These are phyloP conservation scores for Coryphaenoides rupestris DNA, from an alignment of 2,113 vertebrate genomes.

Conservation along the genomic window DNA sequence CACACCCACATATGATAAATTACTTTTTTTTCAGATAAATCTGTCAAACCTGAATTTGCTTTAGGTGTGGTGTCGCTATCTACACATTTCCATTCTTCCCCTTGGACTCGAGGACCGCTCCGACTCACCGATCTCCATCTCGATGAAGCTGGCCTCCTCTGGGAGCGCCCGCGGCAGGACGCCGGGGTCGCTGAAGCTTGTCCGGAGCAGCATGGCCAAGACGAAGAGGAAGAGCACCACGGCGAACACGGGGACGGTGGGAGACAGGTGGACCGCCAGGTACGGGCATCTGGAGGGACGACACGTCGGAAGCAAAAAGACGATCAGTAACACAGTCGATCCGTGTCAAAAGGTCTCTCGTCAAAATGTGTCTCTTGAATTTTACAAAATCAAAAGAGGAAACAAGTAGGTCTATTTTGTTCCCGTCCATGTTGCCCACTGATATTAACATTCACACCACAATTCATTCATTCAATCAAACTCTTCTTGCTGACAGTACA, in stretches of 20 bases:
- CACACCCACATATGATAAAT: too few relatives aligned
- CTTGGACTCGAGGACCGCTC: too few relatives aligned
- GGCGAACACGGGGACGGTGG: slow-evolving; percentile 92
- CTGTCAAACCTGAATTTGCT: too few relatives aligned
- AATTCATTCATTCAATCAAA: not conserved
- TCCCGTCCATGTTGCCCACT: too few relatives aligned
- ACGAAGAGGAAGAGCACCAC: slow-evolving; percentile 91
- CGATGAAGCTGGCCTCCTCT: slow-evolving; percentile 94
- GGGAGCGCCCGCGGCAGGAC: slow-evolving; percentile 91
- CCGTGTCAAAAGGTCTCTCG: not conserved
- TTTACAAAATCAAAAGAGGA: too few relatives aligned
- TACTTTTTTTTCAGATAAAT: too few relatives aligned
- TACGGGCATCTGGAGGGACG: slow-evolving; percentile 84
- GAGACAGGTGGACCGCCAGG: slow-evolving; percentile 90
- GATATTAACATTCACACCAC: not conserved
- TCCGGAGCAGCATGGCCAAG: slow-evolving; percentile 90
- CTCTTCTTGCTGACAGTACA: too few relatives aligned
- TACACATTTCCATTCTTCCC: too few relatives aligned
- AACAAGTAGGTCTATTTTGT: too few relatives aligned
- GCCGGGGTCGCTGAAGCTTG: slow-evolving; percentile 97
- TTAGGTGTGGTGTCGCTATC: too few relatives aligned
- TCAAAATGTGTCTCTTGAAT: too few relatives aligned
- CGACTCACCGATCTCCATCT: slow-evolving; percentile 95
- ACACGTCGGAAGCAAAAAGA: slow-evolving; percentile 23
- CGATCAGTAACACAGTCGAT: not conserved